phyloP scores from a whole-genome alignment of 2,797 vertebrate species.

The Simalia tracyae region DNA sequence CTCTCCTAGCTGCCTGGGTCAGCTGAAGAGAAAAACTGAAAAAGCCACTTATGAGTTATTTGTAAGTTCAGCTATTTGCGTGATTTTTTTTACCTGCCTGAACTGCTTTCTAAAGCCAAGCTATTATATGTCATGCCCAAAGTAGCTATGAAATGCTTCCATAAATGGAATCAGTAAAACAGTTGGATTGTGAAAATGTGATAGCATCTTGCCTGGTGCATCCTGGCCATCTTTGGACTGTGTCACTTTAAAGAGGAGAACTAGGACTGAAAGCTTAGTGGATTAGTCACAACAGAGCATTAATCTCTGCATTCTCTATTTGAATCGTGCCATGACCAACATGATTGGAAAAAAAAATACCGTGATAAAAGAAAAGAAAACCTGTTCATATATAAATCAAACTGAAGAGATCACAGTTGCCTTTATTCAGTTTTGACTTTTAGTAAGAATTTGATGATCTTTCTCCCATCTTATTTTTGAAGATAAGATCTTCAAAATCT shows the following conservation, averaged over 20 bases:
- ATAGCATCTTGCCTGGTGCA: slow-evolving; percentile 49
- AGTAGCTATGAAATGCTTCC: slow-evolving; percentile 49
- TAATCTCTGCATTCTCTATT: slow-evolving; percentile 74
- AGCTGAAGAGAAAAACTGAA: background rate
- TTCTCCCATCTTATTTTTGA: background rate
- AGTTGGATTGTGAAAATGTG: slow-evolving; percentile 25
- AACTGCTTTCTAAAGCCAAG: background rate
- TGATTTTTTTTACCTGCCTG: background rate
- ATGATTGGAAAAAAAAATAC: slow-evolving; percentile 59
- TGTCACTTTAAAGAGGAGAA: slow-evolving; percentile 70
- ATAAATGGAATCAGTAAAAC: background rate
- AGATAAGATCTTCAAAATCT: no score
- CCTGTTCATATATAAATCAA: slow-evolving; percentile 61
- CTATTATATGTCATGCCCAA: background rate
- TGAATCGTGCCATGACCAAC: slow-evolving; percentile 74
- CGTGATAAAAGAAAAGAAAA: slow-evolving; percentile 57
- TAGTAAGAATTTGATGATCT: background rate
- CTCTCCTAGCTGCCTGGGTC: background rate
- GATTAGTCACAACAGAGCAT: slow-evolving; percentile 76
- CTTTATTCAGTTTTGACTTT: slow-evolving; percentile 22
- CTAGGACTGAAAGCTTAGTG: slow-evolving; percentile 66
- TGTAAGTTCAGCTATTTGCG: background rate
- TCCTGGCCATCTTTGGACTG: slow-evolving; percentile 64
- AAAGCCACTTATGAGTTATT: background rate
- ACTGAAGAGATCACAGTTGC: slow-evolving; percentile 41